Base-by-base conservation (phyloP, 1,140 invertebrate species). In the Habropoda laboriosa region DNA sequence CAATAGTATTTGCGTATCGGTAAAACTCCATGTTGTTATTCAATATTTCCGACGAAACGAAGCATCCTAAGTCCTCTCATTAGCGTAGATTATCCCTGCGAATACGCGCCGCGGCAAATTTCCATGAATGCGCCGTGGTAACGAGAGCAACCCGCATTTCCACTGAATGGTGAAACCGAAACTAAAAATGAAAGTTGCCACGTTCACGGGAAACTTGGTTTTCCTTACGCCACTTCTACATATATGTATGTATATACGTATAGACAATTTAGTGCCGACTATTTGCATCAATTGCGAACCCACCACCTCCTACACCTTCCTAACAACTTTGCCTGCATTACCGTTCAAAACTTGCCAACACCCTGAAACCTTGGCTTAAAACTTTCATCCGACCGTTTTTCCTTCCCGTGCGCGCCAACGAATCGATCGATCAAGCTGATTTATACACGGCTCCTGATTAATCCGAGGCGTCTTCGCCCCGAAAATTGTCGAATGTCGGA, bases 121-220 rank as follows among this genome's bases (percentile, higher is more conserved):
- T 32, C 40, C 55, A 18, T 32, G 40, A 60, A 72, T 58, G 27
- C 55, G 27, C 35, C 42, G 12, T 5, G 18, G 32, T 57, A 57
- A 71, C 24, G 24, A 16, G 24, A 57, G 12, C 16, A n/a, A n/a
- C 5, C 61, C 30, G 49, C 8, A 32, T 35, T 47, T 49, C 12
- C 13, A n/a, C 42, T 21, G 24, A 47, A 51, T 49, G 64, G 27
- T 27, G 24, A 51, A 49, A 30, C 21, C 16, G 51, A 18, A 18
- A 21, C 55, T 57, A 32, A 21, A 61, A 63, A 35, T 27, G 24
- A 63, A 63, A 63, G n/a, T 63, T 40, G 60, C 32, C n/a, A 63
- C n/a, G 13, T 35, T 63, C 3, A 24, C 18, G n/a, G 60, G 16
- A 40, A 61, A 61, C 60, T 61, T 61, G 30, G 21, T 35, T 38